Conservation (phyloP, 2,113 vertebrate species). For the Anoura caudifer region DNA sequence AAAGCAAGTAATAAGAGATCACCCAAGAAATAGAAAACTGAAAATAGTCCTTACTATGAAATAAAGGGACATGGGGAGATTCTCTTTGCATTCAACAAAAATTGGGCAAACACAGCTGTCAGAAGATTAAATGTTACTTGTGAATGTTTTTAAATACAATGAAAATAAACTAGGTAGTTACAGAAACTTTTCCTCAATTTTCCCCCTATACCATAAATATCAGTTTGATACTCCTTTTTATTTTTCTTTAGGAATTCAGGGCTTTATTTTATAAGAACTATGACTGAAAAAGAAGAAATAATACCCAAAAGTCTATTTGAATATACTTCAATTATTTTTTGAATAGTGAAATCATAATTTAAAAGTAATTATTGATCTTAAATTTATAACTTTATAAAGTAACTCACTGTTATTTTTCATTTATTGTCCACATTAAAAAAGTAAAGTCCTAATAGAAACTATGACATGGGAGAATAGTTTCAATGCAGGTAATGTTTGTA, state of each 20-base stretch:
- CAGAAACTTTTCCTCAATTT: background rate
- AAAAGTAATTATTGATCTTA: background rate
- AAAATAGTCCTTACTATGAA: background rate
- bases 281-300: background rate
- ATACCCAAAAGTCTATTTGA: background rate
- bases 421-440: background rate
- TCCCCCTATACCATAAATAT: background rate
- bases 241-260: background rate
- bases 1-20: constrained; percentile 25
- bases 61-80: background rate
- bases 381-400: background rate
- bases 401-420: background rate
- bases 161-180: constrained; percentile 13
- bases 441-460: background rate
- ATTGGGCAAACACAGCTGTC: background rate
- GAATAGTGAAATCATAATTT: background rate
- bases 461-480: background rate
- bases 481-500: background rate
- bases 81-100: background rate
- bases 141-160: background rate
- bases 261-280: background rate
- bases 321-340: background rate
- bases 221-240: background rate
- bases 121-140: background rate
- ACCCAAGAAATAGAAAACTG: background rate